Conservation (phyloP, 2,797 vertebrate species). For the Acanthurus tractus region DNA sequence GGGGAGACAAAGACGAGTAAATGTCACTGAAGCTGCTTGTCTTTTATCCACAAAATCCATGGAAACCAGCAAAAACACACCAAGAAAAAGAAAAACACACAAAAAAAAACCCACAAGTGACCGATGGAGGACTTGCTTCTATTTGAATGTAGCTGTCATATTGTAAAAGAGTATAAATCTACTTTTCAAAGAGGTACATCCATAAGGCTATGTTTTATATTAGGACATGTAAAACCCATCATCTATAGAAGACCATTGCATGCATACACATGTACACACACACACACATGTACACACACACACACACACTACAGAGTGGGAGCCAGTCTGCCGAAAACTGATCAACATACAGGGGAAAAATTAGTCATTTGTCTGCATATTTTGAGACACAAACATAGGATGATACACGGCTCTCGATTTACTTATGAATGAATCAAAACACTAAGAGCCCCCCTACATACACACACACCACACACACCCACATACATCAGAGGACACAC, state of each 20-base stretch:
- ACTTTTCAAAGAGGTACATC: slow-evolving; percentile 4
- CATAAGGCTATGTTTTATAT: slow-evolving; percentile 12
- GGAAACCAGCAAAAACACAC: slow-evolving; percentile 36
- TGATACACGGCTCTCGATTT: not conserved
- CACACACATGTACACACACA: slow-evolving; percentile 5
- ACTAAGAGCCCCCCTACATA: not conserved
- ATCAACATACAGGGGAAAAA: not conserved
- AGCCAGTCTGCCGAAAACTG: slow-evolving; percentile 9
- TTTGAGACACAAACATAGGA: not conserved
- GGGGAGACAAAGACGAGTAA: slow-evolving; percentile 31
- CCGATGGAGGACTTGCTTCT: not conserved
- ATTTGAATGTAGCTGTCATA: not conserved
- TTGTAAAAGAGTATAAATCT: slow-evolving; percentile 16
- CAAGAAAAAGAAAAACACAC: slow-evolving; percentile 56
- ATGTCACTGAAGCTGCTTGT: slow-evolving; percentile 36
- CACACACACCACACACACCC: not conserved
- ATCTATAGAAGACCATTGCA: slow-evolving; percentile 14
- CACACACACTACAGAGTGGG: slow-evolving; percentile 1
- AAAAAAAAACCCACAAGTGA: slow-evolving; percentile 2
- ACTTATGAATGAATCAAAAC: slow-evolving; percentile 42
- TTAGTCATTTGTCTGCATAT: not conserved
- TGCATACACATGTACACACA: slow-evolving; percentile 1
- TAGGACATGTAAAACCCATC: slow-evolving; percentile 19
- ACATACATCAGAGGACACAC: slow-evolving; percentile 25
- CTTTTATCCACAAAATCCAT: slow-evolving; percentile 36